Conservation (phyloP, 2,113 vertebrate genomes). For the Rhegmatorhina hoffmannsi region DNA sequence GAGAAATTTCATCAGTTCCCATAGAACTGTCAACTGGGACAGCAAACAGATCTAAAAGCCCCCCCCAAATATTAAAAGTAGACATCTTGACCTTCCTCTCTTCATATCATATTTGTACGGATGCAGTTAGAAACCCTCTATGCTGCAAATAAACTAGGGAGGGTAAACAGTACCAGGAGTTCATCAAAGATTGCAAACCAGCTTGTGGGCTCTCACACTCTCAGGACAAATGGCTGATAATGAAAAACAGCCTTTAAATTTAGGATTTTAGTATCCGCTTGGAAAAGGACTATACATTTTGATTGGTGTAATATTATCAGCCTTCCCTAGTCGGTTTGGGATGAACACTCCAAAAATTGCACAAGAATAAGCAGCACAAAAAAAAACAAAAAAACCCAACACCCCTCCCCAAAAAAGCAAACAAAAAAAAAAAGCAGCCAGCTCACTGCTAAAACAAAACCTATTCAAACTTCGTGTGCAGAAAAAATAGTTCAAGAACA, state of each 20-base stretch:
- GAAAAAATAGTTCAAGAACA: background rate
- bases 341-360: background rate
- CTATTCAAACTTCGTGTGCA: background rate
- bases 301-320: background rate
- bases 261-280: background rate
- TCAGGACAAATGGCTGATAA: background rate
- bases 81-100: background rate
- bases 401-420: too few relatives aligned
- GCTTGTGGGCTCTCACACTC: background rate
- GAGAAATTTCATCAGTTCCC: background rate
- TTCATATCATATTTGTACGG: background rate
- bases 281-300: background rate
- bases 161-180: background rate
- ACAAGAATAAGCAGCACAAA: background rate
- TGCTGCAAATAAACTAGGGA: background rate
- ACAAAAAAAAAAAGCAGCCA: background rate
- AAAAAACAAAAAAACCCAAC: background rate
- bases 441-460: background rate
- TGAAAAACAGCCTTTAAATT: background rate
- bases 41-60: background rate
- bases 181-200: background rate
- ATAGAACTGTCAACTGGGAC: background rate
- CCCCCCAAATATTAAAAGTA: background rate
- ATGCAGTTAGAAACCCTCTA: background rate
- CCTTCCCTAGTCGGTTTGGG: background rate